phyloP scores from a whole-genome alignment of 2,113 vertebrate species.

The Siphamia tubifer region DNA sequence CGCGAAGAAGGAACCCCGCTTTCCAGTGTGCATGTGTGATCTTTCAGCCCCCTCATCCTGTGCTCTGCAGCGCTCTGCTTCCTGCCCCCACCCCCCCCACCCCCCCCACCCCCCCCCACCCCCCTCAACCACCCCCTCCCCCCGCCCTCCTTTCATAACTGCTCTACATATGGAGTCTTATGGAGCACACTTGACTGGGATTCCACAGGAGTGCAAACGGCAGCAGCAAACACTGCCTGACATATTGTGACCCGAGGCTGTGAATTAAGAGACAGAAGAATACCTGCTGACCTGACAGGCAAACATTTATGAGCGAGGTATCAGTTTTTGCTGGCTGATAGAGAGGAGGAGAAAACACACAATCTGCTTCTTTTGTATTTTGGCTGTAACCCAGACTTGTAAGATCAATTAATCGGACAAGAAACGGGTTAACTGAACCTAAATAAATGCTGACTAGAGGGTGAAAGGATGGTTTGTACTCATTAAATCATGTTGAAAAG shows the following conservation, averaged over 20 bases:
- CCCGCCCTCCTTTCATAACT: slow-evolving; percentile 64
- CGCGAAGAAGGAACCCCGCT: slow-evolving; percentile 54
- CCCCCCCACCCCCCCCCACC: slow-evolving; percentile 2
- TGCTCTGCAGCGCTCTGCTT: neutral
- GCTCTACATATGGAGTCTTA: slow-evolving; percentile 63
- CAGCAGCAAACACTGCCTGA: slow-evolving; percentile 51
- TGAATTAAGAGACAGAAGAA: slow-evolving; percentile 37
- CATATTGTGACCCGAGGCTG: slow-evolving; percentile 45
- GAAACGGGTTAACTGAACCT: slow-evolving; percentile 2
- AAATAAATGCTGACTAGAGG: neutral
- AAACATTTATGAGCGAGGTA: slow-evolving; percentile 10
- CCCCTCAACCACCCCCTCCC: slow-evolving; percentile 32
- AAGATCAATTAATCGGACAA: neutral
- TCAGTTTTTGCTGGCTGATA: slow-evolving; percentile 3
- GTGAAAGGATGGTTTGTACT: slow-evolving; percentile 1
- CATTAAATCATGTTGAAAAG: slow-evolving; percentile 23
- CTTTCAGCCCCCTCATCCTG: slow-evolving; percentile 54
- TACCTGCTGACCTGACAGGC: slow-evolving; percentile 46
- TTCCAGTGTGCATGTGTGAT: slow-evolving; percentile 57
- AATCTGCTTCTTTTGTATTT: neutral
- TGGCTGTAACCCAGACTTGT: neutral
- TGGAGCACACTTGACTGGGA: slow-evolving; percentile 30
- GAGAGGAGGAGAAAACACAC: slow-evolving; percentile 1
- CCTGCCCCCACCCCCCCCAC: slow-evolving; percentile 8
- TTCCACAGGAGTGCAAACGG: slow-evolving; percentile 51